A percentile compares a stretch with the other conserved stretches of the same genome.
Evolutionary conservation across 2,797 vertebrate genomes (phyloP).

Genomic region (Cetoscarus ocellatus): DNA sequence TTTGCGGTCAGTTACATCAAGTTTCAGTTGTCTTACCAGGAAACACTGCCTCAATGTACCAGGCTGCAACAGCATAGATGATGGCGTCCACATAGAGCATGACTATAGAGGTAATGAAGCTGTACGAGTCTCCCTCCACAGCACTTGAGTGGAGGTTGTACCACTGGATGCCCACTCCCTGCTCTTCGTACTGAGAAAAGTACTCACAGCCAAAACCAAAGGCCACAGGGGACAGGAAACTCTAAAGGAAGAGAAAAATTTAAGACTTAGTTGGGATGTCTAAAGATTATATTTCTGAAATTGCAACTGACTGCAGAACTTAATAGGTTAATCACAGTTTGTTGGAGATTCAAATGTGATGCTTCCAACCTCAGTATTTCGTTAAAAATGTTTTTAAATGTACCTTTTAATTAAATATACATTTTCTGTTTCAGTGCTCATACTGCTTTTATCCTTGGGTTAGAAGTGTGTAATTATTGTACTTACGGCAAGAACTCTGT

Average conservation of each 20-base stretch:
- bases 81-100: constrained; percentile 89
- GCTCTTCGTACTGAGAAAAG: constrained; percentile 92
- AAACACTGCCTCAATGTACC: constrained; percentile 93
- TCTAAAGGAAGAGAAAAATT: constrained; percentile 75
- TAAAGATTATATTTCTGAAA: too few relatives aligned
- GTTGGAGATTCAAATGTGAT: too few relatives aligned
- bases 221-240: constrained; percentile 93
- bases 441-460: not conserved
- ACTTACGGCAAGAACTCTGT: constrained; percentile 86
- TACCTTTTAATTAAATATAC: not conserved
- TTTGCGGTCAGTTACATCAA: not conserved
- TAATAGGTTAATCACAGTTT: too few relatives aligned
- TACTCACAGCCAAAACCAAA: constrained; percentile 95
- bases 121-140: constrained; percentile 87
- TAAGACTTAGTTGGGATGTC: too few relatives aligned
- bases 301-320: too few relatives aligned
- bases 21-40: constrained; percentile 82
- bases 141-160: constrained; percentile 86
- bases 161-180: constrained; percentile 93
- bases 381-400: too few relatives aligned
- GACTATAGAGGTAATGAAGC: constrained; percentile 81
- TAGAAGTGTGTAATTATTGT: not conserved
- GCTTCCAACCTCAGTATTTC: too few relatives aligned
- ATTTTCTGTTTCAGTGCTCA: not conserved
- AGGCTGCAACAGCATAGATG: constrained; percentile 86